Conservation (phyloP, 2,888 invertebrate genomes). For the Eucera pruinosa region DNA sequence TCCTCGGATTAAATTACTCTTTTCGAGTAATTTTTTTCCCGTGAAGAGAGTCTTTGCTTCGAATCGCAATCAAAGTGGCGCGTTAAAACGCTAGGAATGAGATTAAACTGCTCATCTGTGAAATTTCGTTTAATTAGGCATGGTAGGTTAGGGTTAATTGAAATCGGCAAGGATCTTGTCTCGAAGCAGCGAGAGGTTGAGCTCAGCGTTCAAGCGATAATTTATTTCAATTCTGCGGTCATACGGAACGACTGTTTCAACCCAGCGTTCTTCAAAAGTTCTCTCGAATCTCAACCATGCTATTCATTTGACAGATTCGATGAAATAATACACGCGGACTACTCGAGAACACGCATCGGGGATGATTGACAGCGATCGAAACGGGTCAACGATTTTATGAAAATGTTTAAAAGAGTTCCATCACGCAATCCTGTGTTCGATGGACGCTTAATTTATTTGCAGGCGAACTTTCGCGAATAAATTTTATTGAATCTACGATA, state of each 20-base stretch:
- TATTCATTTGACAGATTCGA: conserved; percentile 48
- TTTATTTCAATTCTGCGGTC: conserved; percentile 52
- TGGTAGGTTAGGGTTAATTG: conserved; percentile 65
- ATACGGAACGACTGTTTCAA: conserved; percentile 39
- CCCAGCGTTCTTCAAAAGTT: conserved; percentile 20
- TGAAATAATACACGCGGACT: conserved; percentile 16
- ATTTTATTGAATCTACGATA: background rate
- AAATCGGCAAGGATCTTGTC: conserved; percentile 41
- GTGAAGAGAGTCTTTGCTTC: background rate
- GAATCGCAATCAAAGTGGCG: background rate
- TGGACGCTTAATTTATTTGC: conserved; percentile 5
- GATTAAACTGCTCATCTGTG: conserved; percentile 36
- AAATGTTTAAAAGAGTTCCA: conserved; percentile 37
- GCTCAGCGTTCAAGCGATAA: conserved; percentile 46
- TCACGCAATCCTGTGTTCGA: background rate
- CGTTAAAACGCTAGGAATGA: background rate
- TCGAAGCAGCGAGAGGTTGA: conserved; percentile 28
- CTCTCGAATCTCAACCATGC: conserved; percentile 19
- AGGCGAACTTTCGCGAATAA: background rate
- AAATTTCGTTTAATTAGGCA: conserved; percentile 21
- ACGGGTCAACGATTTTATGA: conserved; percentile 22
- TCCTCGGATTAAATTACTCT: too few relatives aligned
- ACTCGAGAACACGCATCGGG: background rate
- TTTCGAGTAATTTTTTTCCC: too few relatives aligned
- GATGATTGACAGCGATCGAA: conserved; percentile 13